Percentiles rank a stretch among this genome's conserved stretches.
phyloP scores from a whole-genome alignment of 2,113 vertebrate species.

The Onychostruthus taczanowskii region DNA sequence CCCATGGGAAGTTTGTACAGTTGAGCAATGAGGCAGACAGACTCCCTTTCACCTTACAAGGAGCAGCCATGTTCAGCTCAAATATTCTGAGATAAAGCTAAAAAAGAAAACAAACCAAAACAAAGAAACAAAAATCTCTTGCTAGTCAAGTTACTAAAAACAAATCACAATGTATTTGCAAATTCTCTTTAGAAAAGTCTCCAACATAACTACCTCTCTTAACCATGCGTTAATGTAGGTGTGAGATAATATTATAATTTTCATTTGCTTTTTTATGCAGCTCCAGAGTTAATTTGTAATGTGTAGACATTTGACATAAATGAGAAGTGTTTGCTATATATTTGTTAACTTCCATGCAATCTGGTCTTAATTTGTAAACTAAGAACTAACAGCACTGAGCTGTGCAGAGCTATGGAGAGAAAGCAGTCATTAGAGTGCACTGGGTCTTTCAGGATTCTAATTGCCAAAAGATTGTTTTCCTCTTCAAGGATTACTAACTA shows the following conservation, averaged over 20 bases:
- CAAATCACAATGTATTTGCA: background rate
- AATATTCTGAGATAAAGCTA: background rate
- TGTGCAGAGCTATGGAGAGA: background rate
- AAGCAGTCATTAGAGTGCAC: background rate
- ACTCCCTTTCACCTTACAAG: background rate
- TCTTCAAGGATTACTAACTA: slow-evolving; percentile 11
- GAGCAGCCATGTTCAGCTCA: background rate
- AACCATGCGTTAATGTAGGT: background rate
- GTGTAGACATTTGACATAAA: background rate
- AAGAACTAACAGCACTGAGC: background rate
- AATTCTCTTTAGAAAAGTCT: background rate
- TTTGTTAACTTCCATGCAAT: background rate
- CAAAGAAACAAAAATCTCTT: background rate
- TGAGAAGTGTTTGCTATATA: background rate
- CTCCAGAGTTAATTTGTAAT: background rate
- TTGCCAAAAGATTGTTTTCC: slow-evolving; percentile 14
- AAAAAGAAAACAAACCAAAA: background rate
- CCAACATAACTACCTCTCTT: background rate
- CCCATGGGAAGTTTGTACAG: background rate
- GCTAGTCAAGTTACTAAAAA: background rate
- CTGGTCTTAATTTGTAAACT: background rate
- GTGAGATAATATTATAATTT: background rate
- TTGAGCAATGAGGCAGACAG: background rate
- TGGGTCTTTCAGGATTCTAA: background rate
- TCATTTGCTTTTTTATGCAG: background rate